These are phyloP conservation scores for Stenodera caucasica DNA, from an alignment of 2,888 invertebrate species.

Conservation along the genomic window DNA sequence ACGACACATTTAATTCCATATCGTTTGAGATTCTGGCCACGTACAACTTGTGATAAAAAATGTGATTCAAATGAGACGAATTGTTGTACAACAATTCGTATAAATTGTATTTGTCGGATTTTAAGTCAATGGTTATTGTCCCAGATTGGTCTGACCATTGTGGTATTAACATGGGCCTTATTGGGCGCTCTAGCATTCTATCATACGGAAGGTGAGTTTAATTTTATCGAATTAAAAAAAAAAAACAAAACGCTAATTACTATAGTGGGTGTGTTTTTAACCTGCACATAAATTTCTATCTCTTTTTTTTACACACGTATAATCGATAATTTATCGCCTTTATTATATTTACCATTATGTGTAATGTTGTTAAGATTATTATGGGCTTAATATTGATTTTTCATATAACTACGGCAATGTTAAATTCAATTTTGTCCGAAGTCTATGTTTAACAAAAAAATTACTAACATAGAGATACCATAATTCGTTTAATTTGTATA, in stretches of 20 bases:
- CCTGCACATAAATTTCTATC: no score
- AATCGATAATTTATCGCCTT: neutral
- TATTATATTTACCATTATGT: neutral
- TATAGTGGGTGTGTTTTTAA: no score
- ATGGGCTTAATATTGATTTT: neutral
- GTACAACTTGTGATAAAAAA: slow-evolving; percentile 43
- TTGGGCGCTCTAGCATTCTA: slow-evolving; percentile 67
- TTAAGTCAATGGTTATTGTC: slow-evolving; percentile 60
- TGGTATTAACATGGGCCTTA: slow-evolving; percentile 65
- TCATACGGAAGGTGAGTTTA: slow-evolving; percentile 63
- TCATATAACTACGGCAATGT: no score
- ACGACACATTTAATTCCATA: slow-evolving; percentile 57
- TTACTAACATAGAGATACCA: no score
- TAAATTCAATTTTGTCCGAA: no score
- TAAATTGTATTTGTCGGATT: slow-evolving; percentile 53
- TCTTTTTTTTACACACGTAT: neutral
- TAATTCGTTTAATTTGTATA: no score
- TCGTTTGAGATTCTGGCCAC: slow-evolving; percentile 63
- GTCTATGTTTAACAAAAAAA: no score
- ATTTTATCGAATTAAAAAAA: no score
- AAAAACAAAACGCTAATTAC: no score
- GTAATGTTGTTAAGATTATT: neutral
- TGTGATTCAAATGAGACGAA: slow-evolving; percentile 48
- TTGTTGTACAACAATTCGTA: slow-evolving; percentile 42
- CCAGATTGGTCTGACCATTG: slow-evolving; percentile 63